Base-by-base conservation (phyloP, 53 echinoderm and acorn worm genomes). In the Hippasteria phrygiana region DNA sequence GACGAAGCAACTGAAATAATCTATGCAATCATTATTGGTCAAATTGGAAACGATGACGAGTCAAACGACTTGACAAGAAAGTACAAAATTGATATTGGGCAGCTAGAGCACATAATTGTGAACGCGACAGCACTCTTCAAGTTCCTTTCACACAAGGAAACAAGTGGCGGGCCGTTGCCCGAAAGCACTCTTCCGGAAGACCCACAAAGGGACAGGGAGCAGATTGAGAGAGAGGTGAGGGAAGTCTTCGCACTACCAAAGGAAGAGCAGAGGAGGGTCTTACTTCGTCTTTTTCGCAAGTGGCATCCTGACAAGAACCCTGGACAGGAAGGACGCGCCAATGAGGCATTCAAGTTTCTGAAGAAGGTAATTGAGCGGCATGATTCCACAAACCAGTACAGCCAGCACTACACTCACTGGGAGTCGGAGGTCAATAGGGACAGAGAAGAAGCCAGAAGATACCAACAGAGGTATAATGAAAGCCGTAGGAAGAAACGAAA, bases 291-390 rank as follows among this genome's bases (percentile, higher is more conserved):
- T 16, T 87, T 80, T 42, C 75, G 66, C 31, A 92, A 55, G 55
- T 92, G 92, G 95, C 95, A 94, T 75, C 94, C 95, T 0, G 95
- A 94, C 31, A 94, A 92, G 73, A 88, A 94, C 39, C 81, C 73
- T 2, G 83, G 11, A 1, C 80, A 92, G n/a, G 69, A 92, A 48
- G 43, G 76, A 53, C 75, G 90, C 83, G 46, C 82, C n/a, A 81
- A 35, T 16, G 90, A 90, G 63, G 83, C 90, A 1, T 92, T 92
- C 41, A 90, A 94, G 66, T 90, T 88, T 51, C 80, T 94, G 3
- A 78, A 82, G 65, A 31, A 29, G 42, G 88, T 90, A 45, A 78
- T 92, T 22, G 74, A 92, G 5, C 47, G 89, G 16, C 43, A 50
- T 28, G 73, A 71, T 8, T n/a, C 32, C 9, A 13, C 59, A 12